A percentile compares a stretch with the other conserved stretches of the same genome.
These are phyloP conservation scores for Listronotus oregonensis DNA, from an alignment of 1,140 invertebrate genomes.

Conservation along the genomic window DNA sequence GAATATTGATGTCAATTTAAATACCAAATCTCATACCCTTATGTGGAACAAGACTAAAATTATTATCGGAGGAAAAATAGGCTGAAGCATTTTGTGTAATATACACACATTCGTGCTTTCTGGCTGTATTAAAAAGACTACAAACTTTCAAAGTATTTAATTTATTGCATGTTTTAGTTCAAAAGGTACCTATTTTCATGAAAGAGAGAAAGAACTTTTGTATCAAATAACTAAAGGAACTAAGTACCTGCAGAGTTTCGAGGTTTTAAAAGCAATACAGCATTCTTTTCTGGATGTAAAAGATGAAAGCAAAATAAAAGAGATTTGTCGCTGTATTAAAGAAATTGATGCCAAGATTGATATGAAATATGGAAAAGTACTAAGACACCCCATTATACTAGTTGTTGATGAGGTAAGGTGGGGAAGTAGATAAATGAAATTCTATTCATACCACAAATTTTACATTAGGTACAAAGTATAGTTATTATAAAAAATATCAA, in stretches of 20 bases:
- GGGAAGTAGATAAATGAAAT: too few species aligned
- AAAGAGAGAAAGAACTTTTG: constrained; percentile 14
- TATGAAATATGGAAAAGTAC: background rate
- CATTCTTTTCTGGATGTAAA: constrained; percentile 37
- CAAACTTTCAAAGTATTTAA: background rate
- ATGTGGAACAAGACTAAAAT: too few species aligned
- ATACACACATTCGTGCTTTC: too few species aligned
- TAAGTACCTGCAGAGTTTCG: background rate
- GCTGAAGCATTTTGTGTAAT: too few species aligned
- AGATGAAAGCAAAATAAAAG: constrained; percentile 30
- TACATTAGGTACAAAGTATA: too few species aligned
- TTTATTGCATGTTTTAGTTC: constrained; percentile 5
- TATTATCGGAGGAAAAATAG: too few species aligned
- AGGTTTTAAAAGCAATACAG: constrained; percentile 27
- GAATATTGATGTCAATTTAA: too few species aligned
- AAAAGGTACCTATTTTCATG: background rate
- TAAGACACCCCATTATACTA: constrained; percentile 63
- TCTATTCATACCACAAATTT: too few species aligned
- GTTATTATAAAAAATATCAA: too few species aligned
- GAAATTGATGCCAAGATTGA: constrained; percentile 10
- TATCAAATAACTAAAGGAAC: constrained; percentile 20
- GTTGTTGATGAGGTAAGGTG: constrained; percentile 67
- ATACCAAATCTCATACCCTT: too few species aligned
- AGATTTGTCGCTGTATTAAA: constrained; percentile 21
- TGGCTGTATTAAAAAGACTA: too few species aligned